Evolutionary conservation across 2,113 vertebrate species (phyloP), one percentile per base, ranked within the genome.

Genomic region (Eulacestoma nigropectus): DNA sequence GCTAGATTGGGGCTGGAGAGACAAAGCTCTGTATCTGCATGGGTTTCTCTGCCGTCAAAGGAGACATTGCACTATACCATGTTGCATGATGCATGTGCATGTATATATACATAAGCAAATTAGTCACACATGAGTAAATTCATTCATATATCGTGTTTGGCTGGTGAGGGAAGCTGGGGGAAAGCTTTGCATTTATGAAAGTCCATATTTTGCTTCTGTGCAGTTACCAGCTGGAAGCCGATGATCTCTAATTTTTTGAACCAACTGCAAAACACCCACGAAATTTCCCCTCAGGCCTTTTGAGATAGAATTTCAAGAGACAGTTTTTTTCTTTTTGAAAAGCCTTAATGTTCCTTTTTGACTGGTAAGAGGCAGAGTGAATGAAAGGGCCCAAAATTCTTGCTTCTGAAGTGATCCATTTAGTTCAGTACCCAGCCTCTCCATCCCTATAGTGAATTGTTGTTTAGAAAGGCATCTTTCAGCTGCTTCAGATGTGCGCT

Each of bases 401-500:
- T 88, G 67, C 90, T 92, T 57, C 63, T 87, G 67, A 88, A 92
- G 55, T 16, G 65, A 90, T 90, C 90, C 83, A 56, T 88, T 82
- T 87, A 84, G 77, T 44, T 90, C 77, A 82, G 23, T 60, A 94
- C 84, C 73, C 68, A 63, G 87, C 64, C 64, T 46, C 55, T 95
- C 41, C n/a, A 7, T 68, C 77, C 69, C 77, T 83, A 26, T 18
- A 91, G 94, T 81, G 93, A 93, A 85, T n/a, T 90, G 77, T 42
- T 92, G 87, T 89, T 93, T 90, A 74, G 77, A 96, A 93, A 92
- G 70, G 84, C 79, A 80, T 84, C 72, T 95, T 96, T 97, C 96
- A 96, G 91, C 91, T 74, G 79, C 93, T 93, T 87, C 91, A 95
- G 91, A 93, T 94, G 93, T 95, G 87, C 35, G 4, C 53, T 94